A percentile compares a stretch with the other conserved stretches of the same genome.
phyloP scores from a whole-genome alignment of 2,888 invertebrate species.

The Ennomos erosarius region DNA sequence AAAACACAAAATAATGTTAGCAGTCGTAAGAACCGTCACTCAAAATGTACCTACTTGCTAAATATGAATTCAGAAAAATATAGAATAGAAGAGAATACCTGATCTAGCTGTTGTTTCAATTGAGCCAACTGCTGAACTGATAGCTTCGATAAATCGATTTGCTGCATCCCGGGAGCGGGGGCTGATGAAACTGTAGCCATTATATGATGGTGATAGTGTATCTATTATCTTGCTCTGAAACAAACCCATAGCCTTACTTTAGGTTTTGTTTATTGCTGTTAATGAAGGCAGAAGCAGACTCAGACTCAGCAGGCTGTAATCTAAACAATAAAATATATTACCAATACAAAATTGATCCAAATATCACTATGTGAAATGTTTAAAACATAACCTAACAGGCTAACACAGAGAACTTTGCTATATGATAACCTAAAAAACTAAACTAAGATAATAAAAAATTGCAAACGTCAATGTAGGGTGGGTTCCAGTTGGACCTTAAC shows the following conservation, averaged over 20 bases:
- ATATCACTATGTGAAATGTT: no score
- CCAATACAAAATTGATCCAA: no score
- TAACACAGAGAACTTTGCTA: no score
- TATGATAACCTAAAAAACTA: no score
- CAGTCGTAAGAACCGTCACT: no score
- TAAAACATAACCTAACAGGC: no score
- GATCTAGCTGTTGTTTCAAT: slow-evolving; percentile 94
- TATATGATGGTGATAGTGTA: slow-evolving; percentile 48
- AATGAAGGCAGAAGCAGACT: no score
- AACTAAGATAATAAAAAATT: no score
- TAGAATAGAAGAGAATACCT: slow-evolving; percentile 77
- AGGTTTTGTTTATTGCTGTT: not conserved
- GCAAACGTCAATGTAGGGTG: no score
- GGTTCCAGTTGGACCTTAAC: no score
- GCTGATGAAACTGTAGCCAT: slow-evolving; percentile 87
- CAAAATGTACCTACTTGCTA: not conserved
- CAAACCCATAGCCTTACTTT: not conserved
- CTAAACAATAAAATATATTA: no score
- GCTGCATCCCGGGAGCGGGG: slow-evolving; percentile 88
- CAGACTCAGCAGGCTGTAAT: no score
- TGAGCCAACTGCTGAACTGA: slow-evolving; percentile 92
- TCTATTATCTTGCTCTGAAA: slow-evolving; percentile 9
- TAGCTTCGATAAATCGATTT: slow-evolving; percentile 92
- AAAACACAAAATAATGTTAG: slow-evolving; percentile 44
- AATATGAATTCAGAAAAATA: not conserved